Conservation (phyloP, 2,888 invertebrate genomes). For the Phorcus lineatus region DNA sequence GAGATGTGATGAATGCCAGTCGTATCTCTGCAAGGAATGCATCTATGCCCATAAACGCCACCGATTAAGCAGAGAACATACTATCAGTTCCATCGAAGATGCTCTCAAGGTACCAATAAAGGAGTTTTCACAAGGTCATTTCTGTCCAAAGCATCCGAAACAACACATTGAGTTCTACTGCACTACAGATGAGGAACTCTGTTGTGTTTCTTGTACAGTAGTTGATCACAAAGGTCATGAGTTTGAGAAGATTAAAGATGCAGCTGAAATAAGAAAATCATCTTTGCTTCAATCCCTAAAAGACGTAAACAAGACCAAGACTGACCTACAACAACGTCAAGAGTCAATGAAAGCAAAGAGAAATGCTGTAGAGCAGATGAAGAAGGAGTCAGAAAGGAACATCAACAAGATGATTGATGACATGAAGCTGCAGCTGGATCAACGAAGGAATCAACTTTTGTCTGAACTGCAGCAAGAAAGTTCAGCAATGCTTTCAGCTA, state of each 20-base stretch:
- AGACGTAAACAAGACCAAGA: background rate
- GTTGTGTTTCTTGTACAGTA: background rate
- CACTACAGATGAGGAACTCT: background rate
- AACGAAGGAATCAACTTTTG: background rate
- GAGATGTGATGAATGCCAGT: background rate
- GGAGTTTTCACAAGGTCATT: background rate
- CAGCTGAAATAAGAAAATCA: background rate
- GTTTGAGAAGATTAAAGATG: background rate
- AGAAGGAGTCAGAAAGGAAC: background rate
- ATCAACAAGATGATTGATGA: background rate
- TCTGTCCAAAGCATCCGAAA: background rate
- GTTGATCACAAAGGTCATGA: background rate
- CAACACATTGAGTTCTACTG: background rate
- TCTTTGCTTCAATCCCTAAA: background rate
- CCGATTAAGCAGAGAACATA: background rate
- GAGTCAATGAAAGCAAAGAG: background rate
- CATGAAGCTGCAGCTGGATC: background rate
- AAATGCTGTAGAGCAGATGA: background rate
- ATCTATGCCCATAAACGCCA: constrained; percentile 1
- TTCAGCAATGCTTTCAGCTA: background rate
- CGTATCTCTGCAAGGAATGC: background rate
- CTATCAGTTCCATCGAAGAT: background rate
- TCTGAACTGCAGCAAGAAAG: background rate
- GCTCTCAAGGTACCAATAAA: background rate
- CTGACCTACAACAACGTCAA: background rate